Evolutionary conservation across 2,888 invertebrate species (phyloP).

Genomic region (Salticus scenicus): DNA sequence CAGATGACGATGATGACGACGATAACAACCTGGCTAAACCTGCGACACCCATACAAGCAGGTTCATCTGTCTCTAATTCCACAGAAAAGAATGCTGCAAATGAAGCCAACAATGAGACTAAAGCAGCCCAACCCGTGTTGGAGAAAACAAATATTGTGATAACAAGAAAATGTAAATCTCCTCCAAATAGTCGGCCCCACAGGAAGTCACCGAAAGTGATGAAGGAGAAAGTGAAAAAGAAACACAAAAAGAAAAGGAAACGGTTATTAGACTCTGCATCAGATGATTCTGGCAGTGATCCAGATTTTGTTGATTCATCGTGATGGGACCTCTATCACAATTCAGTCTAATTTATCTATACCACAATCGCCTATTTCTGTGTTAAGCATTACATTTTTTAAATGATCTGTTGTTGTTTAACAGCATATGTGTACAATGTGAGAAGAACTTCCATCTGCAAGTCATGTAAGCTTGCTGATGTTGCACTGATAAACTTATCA

Average conservation of each 20-base stretch:
- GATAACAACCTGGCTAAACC: constrained; percentile 50
- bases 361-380: constrained; percentile 19
- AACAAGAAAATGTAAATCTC: constrained; percentile 31
- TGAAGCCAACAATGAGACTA: constrained; percentile 14
- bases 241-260: constrained; percentile 56
- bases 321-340: constrained; percentile 31
- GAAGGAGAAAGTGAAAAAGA: constrained; percentile 50
- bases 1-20: constrained; percentile 77
- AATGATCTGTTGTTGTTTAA: constrained; percentile 25
- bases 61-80: constrained; percentile 27
- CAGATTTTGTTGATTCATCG: constrained; percentile 55
- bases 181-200: constrained; percentile 28
- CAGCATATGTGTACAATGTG: background rate
- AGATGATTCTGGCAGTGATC: constrained; percentile 57
- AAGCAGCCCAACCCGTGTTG: constrained; percentile 26
- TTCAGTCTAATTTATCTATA: constrained; percentile 15
- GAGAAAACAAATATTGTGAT: constrained; percentile 52
- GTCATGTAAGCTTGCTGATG: constrained; percentile 1
- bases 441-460: constrained; percentile 21
- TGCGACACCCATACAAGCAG: constrained; percentile 11
- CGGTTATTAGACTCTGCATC: constrained; percentile 53
- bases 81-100: constrained; percentile 27
- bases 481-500: constrained; percentile 22
- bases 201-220: constrained; percentile 32
- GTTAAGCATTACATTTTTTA: constrained; percentile 20